These are phyloP conservation scores for Macropus fuliginosus DNA, from an alignment of 2,797 vertebrate species.

Conservation along the genomic window DNA sequence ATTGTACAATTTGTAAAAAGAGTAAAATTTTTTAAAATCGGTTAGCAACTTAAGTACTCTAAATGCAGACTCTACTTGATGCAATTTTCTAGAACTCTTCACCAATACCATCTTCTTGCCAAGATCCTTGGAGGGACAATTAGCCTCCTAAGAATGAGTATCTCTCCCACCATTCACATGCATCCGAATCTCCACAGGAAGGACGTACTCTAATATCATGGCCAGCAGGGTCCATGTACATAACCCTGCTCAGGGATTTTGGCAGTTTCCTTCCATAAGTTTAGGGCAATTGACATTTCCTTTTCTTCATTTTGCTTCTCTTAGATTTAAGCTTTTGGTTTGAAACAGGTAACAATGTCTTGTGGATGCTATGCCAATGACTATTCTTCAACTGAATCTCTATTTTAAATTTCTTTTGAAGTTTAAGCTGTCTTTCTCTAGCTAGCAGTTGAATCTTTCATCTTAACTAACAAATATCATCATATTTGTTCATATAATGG, in stretches of 20 bases:
- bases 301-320: neutral
- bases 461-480: neutral
- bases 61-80: conserved; percentile 6
- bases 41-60: neutral
- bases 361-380: neutral
- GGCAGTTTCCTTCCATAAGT: neutral
- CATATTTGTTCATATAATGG: conserved; percentile 3
- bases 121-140: neutral
- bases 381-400: neutral
- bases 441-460: neutral
- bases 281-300: neutral
- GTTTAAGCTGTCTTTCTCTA: neutral
- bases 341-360: conserved; percentile 7
- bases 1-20: neutral
- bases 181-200: neutral
- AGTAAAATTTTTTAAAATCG: neutral
- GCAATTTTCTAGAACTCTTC: neutral
- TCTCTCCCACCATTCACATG: neutral
- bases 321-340: neutral
- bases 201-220: neutral
- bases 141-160: neutral
- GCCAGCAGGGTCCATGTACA: neutral
- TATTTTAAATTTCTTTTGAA: neutral
- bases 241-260: neutral
- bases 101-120: neutral